phyloP scores from a whole-genome alignment of 2,888 invertebrate species.

The Thymelicus acteon region DNA sequence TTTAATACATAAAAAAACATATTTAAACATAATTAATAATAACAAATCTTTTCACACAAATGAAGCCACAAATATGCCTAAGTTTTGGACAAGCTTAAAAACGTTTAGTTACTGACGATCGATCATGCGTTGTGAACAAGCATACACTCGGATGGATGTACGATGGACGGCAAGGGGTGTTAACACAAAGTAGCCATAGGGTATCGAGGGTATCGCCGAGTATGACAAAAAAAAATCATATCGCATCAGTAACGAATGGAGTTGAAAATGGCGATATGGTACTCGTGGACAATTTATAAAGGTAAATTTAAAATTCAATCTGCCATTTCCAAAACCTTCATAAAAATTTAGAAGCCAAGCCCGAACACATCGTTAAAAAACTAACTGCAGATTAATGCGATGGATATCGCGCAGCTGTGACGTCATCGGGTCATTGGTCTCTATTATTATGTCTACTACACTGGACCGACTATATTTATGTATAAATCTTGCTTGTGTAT shows the following conservation, averaged over 20 bases:
- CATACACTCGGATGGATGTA: slow-evolving; percentile 20
- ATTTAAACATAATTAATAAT: too few relatives aligned
- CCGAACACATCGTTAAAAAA: slow-evolving; percentile 4
- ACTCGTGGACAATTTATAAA: not conserved
- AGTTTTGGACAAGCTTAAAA: too few relatives aligned
- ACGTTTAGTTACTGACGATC: not conserved
- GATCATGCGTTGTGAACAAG: slow-evolving; percentile 18
- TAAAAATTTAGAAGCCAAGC: not conserved
- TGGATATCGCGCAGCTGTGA: not conserved
- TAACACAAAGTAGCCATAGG: slow-evolving; percentile 11
- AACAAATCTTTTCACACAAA: too few relatives aligned
- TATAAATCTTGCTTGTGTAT: not conserved
- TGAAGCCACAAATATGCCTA: too few relatives aligned
- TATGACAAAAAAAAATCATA: not conserved
- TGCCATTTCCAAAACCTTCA: not conserved
- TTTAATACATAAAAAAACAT: too few relatives aligned
- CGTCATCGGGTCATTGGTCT: not conserved
- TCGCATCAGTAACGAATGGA: not conserved
- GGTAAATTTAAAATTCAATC: not conserved
- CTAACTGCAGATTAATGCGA: not conserved
- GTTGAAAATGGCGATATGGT: not conserved
- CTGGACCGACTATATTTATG: not conserved
- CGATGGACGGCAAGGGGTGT: slow-evolving; percentile 11
- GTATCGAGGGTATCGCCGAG: not conserved
- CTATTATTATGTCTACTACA: not conserved